These are phyloP conservation scores for Botrylloides violaceus DNA, from an alignment of 23 tunicate genomes.

Conservation along the genomic window DNA sequence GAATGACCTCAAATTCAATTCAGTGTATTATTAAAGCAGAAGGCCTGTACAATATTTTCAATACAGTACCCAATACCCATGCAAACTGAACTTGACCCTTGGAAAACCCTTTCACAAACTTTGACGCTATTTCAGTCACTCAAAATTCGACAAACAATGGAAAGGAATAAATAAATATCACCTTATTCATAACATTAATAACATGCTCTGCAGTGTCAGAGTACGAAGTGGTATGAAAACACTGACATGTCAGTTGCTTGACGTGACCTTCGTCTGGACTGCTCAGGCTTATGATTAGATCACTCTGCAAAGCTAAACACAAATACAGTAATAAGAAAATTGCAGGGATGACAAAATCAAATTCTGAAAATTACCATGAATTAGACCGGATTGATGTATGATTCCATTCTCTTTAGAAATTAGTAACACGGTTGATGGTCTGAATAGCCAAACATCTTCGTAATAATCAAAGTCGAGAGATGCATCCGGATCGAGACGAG, in stretches of 20 bases:
- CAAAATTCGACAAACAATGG: neutral
- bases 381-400: slow-evolving; percentile 41
- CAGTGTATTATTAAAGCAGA: too few relatives aligned
- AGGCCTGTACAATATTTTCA: too few relatives aligned
- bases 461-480: slow-evolving; percentile 41
- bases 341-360: too few relatives aligned
- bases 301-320: slow-evolving; percentile 51
- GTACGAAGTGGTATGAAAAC: slow-evolving; percentile 45
- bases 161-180: neutral
- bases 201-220: slow-evolving; percentile 37
- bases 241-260: slow-evolving; percentile 34
- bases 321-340: neutral
- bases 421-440: slow-evolving; percentile 51
- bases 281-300: slow-evolving; percentile 32
- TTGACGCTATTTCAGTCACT: neutral
- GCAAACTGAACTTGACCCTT: too few relatives aligned
- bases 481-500: slow-evolving; percentile 25
- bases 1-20: too few relatives aligned
- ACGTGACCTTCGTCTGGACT: slow-evolving; percentile 37
- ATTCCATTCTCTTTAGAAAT: slow-evolving; percentile 52
- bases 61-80: too few relatives aligned
- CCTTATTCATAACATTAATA: slow-evolving; percentile 19
- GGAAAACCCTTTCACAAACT: too few relatives aligned
- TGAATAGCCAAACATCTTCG: slow-evolving; percentile 66
- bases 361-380: slow-evolving; percentile 11